Evolutionary conservation across 2,888 invertebrate species (phyloP).

Genomic region (Corbicula japonica): DNA sequence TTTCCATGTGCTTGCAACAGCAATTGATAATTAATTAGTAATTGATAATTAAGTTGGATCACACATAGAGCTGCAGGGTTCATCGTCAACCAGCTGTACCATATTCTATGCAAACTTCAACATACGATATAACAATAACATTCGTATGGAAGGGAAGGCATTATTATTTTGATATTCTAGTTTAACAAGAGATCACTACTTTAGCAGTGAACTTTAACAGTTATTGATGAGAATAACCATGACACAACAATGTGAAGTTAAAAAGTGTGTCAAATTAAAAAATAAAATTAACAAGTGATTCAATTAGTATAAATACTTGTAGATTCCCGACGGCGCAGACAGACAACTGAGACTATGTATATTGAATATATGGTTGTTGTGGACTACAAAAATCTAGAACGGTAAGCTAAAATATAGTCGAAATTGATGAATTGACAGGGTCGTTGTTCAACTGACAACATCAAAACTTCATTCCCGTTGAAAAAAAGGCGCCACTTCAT

Average conservation of each 20-base stretch:
- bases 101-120: too few species aligned
- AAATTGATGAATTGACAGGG: too few species aligned
- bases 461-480: too few species aligned
- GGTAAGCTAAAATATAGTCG: too few species aligned
- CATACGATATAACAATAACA: too few species aligned
- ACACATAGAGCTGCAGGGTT: too few species aligned
- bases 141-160: too few species aligned
- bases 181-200: not conserved
- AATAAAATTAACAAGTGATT: not conserved
- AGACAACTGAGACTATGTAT: conserved; percentile 37
- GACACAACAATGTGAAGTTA: not conserved
- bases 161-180: not conserved
- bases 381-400: conserved; percentile 54
- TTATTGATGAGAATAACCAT: not conserved
- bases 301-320: not conserved
- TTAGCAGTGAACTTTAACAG: not conserved
- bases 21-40: too few species aligned
- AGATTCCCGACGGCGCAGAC: conserved; percentile 4
- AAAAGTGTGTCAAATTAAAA: not conserved
- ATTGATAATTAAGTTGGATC: too few species aligned
- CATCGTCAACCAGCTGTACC: too few species aligned
- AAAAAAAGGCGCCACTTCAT: too few species aligned
- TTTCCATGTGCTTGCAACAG: not conserved
- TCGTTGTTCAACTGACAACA: too few species aligned
- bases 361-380: conserved; percentile 56